Base-by-base conservation (phyloP, 2,797 vertebrate genomes). In the Sphenodon punctatus region DNA sequence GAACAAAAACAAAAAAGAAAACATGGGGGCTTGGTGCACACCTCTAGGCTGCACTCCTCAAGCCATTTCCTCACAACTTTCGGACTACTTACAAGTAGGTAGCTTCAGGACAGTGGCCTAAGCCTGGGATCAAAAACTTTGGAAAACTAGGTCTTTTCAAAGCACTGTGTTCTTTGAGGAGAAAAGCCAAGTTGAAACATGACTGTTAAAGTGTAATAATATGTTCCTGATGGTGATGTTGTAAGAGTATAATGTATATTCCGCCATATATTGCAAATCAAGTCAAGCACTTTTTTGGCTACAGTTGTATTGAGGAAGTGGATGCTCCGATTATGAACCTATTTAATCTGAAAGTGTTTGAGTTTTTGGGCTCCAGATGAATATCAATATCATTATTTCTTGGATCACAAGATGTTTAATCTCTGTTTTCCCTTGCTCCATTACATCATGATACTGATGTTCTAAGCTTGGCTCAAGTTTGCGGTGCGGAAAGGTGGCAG, bases 51-150 rank as follows among this genome's bases (percentile, higher is more conserved):
- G n/a, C n/a, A 2, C 67, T 42, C 7, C 36, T 65, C 30, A 36
- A 4, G 3, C 25, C 27, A 2, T 0, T 0, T 11, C 32, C 20
- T 32, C 20, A n/a, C n/a, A n/a, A n/a, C 5, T 32, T 25, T 43
- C 51, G 58, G 48, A 20, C 41, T 23, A 5, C n/a, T 20, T 7
- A 7, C 12, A 23, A 0, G 0, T 30, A 65, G 10, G 14, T 38
- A 42, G 68, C 15, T 0, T 0, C 32, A 32, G 42, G 20, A 14
- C 3, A 25, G 42, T 61, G 73, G 17, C 38, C 0, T 2, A 61
- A 69, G 17, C 0, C 0, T 61, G 23, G 16, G 46, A 16, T n/a
- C 45, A 46, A 17, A 59, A 67, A 41, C 14, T 42, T 61, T 1
- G 32, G 67, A 70, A 68, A 63, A 46, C 2, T 1, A 22, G 5